phyloP scores from a whole-genome alignment of 53 echinoderm and acorn worm species.

The Holothuria scabra region DNA sequence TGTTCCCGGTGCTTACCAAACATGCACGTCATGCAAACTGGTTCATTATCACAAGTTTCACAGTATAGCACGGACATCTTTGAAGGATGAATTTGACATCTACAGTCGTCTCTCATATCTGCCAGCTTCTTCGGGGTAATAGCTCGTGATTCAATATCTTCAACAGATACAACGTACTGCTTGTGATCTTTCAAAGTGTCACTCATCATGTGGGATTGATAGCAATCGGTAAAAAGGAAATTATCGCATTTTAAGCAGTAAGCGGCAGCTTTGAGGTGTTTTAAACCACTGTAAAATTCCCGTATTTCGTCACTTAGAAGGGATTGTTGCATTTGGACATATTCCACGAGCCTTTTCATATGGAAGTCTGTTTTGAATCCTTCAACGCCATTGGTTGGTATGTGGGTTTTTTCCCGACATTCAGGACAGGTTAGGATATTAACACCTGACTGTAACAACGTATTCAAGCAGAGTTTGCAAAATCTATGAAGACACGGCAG shows the following conservation, averaged over 20 bases:
- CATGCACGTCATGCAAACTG: constrained; percentile 1
- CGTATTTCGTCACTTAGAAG: background rate
- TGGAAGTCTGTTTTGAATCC: constrained; percentile 8
- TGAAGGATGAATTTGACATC: background rate
- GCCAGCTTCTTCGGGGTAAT: background rate
- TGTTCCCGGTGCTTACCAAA: background rate
- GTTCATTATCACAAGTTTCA: background rate
- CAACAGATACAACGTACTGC: background rate
- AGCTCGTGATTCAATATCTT: background rate
- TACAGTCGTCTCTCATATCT: background rate
- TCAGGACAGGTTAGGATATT: background rate
- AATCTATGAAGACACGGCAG: constrained; percentile 15
- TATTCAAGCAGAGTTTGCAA: background rate
- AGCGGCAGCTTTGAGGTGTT: background rate
- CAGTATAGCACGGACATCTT: background rate
- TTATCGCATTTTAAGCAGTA: constrained; percentile 7
- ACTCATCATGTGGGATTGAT: background rate
- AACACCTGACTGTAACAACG: background rate
- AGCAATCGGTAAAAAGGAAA: background rate
- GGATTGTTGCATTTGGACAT: background rate
- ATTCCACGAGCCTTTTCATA: background rate
- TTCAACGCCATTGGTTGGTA: background rate
- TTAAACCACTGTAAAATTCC: background rate
- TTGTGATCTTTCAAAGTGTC: constrained; percentile 6
- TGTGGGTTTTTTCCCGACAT: background rate